Evolutionary conservation across 1,140 invertebrate genomes (phyloP), one percentile per base, ranked within the genome.

Genomic region (Aphidius gifuensis): DNA sequence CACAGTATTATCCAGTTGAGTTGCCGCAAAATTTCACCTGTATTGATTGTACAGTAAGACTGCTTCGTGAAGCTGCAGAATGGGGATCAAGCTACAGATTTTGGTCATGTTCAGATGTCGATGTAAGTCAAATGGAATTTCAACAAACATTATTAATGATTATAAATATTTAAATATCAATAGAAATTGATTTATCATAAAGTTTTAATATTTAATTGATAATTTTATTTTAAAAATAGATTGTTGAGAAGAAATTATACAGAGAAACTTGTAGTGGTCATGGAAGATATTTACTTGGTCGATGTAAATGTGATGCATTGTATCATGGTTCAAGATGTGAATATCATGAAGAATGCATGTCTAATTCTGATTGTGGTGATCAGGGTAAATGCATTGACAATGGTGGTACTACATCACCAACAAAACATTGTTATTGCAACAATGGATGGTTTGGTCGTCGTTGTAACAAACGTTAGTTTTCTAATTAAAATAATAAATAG

Each of bases 81-180:
- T 97, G 93, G 93, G 87, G 88, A 1, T 79, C 81, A 9, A 86
- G 81, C 67, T 97, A 96, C 75, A 83, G 87, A 66, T 97, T 98
- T 81, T 96, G 93, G 92, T 95, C 93, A 1, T 98, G 96, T 72
- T 92, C 95, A 3, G 96, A 98, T 80, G 89, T 98, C 50, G 93
- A 97, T 71, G 92, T 98, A 66, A 85, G 78, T 74, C 57, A 48
- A 57, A 50, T 56, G 11, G 11, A 32, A 8, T 43, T 47, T 43
- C 11, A 43, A 21, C 21, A 61, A 40, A 16, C 9, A 44, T 55
- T 11, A 44, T 9, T 47, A 40, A 16, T 16, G 21, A 49, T 23
- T 16, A 38, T 5, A 44, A 44, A 44, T 44, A 6, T 44, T 44
- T 44, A 44, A 44, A 44, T 7, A 44, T 44, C 16, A 16, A 16